Conservation (phyloP, 2,888 invertebrate genomes). For the Hyalella azteca region DNA sequence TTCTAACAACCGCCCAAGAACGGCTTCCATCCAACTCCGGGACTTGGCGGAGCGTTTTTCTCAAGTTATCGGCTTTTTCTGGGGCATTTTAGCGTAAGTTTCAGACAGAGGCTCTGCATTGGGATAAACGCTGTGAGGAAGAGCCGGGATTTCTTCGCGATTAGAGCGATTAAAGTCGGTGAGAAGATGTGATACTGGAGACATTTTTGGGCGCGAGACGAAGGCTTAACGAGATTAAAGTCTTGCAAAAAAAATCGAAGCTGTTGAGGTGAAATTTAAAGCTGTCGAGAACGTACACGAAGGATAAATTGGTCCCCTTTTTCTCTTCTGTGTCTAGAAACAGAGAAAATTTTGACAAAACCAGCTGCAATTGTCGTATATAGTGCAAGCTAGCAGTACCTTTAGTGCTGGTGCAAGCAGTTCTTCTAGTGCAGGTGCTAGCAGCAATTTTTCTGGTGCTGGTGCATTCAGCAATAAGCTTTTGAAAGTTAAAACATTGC, state of each 20-base stretch:
- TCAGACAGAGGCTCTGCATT: neutral
- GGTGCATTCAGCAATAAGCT: no score
- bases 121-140: neutral
- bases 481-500: no score
- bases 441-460: no score
- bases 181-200: neutral
- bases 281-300: no score
- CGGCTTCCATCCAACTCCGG: neutral
- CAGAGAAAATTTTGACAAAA: no score
- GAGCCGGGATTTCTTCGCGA: neutral
- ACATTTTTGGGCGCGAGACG: neutral
- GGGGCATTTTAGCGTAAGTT: neutral
- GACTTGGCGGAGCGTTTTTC: neutral
- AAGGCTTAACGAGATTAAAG: neutral
- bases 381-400: no score
- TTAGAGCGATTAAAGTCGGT: conserved; percentile 6
- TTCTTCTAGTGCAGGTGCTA: no score
- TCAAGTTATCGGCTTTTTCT: neutral
- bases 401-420: no score
- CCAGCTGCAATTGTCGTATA: no score
- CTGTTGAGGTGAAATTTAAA: no score
- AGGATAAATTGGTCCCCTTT: no score
- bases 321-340: no score
- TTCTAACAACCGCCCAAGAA: neutral
- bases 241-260: conserved; percentile 7